These are phyloP conservation scores for Pteromalus puparum DNA, from an alignment of 1,140 invertebrate species.

Conservation along the genomic window DNA sequence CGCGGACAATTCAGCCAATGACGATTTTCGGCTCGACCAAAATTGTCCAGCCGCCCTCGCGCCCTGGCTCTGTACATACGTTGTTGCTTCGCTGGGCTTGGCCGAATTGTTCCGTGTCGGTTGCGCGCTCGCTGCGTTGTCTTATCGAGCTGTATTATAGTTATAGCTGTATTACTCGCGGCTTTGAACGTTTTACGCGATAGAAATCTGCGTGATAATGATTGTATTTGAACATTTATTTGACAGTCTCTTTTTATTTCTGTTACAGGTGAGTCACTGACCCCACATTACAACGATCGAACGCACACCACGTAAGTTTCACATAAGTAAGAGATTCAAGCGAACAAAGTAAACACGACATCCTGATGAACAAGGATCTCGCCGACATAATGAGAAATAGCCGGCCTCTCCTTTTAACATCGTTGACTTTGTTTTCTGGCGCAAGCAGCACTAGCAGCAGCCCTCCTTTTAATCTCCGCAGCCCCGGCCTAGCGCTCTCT, in stretches of 20 bases:
- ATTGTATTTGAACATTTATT: background rate
- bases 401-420: background rate
- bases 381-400: background rate
- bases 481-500: background rate
- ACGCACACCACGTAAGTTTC: background rate
- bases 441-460: background rate
- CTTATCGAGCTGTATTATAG: too few relatives aligned
- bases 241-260: background rate
- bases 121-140: too few relatives aligned
- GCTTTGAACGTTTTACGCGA: too few relatives aligned
- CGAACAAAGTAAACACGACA: background rate
- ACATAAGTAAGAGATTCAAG: too few relatives aligned
- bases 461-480: constrained; percentile 9
- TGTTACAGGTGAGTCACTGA: constrained; percentile 6
- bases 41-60: background rate
- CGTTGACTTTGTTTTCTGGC: constrained; percentile 9
- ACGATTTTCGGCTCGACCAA: background rate
- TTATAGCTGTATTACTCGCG: too few relatives aligned
- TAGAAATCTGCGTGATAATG: too few relatives aligned
- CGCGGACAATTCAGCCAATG: background rate
- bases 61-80: too few relatives aligned
- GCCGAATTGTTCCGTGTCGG: too few relatives aligned
- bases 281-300: too few relatives aligned
- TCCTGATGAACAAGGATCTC: background rate
- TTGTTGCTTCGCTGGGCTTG: too few relatives aligned